Conservation (phyloP, 2,113 vertebrate genomes). For the Clarias macrocephalus region DNA sequence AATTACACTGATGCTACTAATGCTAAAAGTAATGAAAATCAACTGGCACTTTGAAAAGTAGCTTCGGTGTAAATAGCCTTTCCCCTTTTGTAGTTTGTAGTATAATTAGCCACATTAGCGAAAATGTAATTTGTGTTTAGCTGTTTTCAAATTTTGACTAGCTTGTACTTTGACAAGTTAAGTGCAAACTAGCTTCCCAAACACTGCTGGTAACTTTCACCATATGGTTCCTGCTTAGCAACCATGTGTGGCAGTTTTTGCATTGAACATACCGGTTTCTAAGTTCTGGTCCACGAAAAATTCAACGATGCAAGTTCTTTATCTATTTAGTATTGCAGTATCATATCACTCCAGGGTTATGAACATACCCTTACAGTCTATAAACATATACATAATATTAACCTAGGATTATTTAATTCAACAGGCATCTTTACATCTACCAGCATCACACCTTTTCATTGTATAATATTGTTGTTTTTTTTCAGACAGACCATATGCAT, state of each 20-base stretch:
- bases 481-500: background rate
- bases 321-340: slow-evolving; percentile 24
- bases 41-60: background rate
- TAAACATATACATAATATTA: slow-evolving; percentile 43
- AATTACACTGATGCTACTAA: no score
- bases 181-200: background rate
- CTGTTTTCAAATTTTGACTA: background rate
- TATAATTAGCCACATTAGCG: background rate
- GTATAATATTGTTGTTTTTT: background rate
- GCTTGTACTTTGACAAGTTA: background rate
- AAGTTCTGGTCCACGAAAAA: slow-evolving; percentile 21
- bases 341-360: slow-evolving; percentile 1
- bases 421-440: background rate
- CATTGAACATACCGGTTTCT: background rate
- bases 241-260: background rate
- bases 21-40: no score
- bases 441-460: background rate
- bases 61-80: background rate
- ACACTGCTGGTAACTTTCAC: background rate
- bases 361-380: slow-evolving; percentile 30
- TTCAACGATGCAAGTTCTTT: background rate
- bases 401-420: slow-evolving; percentile 45
- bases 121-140: background rate
- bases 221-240: background rate
- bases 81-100: background rate